Base-by-base conservation (phyloP, 2,888 invertebrate genomes). In the Sycophila texana region DNA sequence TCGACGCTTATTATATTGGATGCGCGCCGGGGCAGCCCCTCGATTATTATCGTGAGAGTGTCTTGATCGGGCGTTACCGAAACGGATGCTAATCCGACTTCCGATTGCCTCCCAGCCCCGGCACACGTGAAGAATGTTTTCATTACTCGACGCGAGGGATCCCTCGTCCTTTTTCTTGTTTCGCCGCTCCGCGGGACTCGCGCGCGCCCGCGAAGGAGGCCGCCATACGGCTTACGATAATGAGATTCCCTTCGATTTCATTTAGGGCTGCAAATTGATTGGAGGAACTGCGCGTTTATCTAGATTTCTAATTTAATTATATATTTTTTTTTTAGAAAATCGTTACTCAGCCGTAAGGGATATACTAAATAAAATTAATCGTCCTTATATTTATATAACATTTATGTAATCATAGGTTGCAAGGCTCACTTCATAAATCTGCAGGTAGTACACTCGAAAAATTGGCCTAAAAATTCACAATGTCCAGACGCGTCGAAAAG, bases 1-100 rank as follows among this genome's bases (percentile, higher is more conserved):
- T 89, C 87, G 85, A 84, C 83, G 84, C 83, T 84, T 84, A 84
- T 87, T 85, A 85, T 85, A 83, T 79, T 82, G 75, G 73, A 78
- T 74, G 49, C 26, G 51, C 49, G 70, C n/a, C 70, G 39, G 13
- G 22, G 12, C 18, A 72, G 58, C 22, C 39, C 53, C 39, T 60
- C 63, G 67, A 80, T 82, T 80, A 80, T 74, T 78, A 78, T 80
- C 60, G 26, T 20, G 65, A 30, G 72, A 65, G 76, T 80, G 80
- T 77, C 70, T 66, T 13, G 80, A 74, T 77, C 77, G 77, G 80
- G 73, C 67, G 70, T 77, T 77, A 74, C 74, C 68, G 65, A 74
- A 80, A 70, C 73, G 80, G 80, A 80, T 80, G 80, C 80, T 80
- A 76, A 73, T 80, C 77, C 73, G 68, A 77, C 80, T 77, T 80